phyloP scores from a whole-genome alignment of 1,140 invertebrate species.

The Stenopsyche tienmushanensis region DNA sequence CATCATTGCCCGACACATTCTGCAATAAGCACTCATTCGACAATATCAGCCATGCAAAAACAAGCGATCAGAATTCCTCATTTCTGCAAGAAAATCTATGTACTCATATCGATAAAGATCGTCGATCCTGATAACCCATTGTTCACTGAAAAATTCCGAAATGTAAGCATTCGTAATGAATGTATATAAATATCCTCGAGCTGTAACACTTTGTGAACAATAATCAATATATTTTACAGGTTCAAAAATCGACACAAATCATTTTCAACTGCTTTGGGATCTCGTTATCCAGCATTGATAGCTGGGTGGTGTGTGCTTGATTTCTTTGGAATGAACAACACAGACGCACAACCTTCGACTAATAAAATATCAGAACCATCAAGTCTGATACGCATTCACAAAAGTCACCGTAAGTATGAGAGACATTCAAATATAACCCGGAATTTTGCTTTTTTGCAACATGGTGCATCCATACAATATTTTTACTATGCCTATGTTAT shows the following conservation, averaged over 20 bases:
- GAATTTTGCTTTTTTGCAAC: too few relatives aligned
- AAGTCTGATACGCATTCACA: too few relatives aligned
- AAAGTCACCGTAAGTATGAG: too few relatives aligned
- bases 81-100: constrained; percentile 57
- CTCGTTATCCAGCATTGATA: constrained; percentile 86
- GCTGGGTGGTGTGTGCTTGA: constrained; percentile 91
- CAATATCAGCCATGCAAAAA: constrained; percentile 24
- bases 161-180: constrained; percentile 41
- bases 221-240: constrained; percentile 39
- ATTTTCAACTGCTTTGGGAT: constrained; percentile 91
- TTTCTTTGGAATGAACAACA: constrained; percentile 83
- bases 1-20: constrained; percentile 70
- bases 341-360: too few relatives aligned
- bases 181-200: not conserved
- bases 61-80: constrained; percentile 32
- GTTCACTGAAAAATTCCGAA: constrained; percentile 47
- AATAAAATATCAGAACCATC: constrained; percentile 33
- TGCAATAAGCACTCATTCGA: constrained; percentile 56
- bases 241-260: constrained; percentile 59
- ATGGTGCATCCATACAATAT: too few relatives aligned
- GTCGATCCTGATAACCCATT: constrained; percentile 47
- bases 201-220: not conserved
- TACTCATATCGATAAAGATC: constrained; percentile 58
- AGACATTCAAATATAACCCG: too few relatives aligned
- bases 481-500: too few relatives aligned